phyloP scores from a whole-genome alignment of 1,140 invertebrate species.

The Neodiprion virginianus region DNA sequence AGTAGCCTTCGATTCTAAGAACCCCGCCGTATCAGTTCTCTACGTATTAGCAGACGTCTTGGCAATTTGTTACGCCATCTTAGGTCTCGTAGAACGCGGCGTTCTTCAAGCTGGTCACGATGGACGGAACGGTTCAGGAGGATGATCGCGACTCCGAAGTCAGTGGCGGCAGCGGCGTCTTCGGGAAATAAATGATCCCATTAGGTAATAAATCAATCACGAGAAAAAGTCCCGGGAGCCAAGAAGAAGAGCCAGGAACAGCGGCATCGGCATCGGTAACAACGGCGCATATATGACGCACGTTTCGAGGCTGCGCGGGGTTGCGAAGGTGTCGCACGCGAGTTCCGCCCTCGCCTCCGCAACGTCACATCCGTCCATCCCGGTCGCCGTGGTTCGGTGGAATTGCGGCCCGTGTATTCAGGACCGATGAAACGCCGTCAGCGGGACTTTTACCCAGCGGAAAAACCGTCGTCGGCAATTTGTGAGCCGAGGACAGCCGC shows the following conservation, averaged over 20 bases:
- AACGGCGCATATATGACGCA: neutral
- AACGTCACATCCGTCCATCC: neutral
- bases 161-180: slow-evolving; percentile 27
- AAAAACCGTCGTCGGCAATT: no score
- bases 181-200: slow-evolving; percentile 50
- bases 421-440: no score
- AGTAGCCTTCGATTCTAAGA: no score
- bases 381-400: neutral
- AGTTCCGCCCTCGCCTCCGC: neutral
- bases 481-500: no score
- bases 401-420: no score
- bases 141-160: neutral
- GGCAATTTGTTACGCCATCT: slow-evolving; percentile 51
- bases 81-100: slow-evolving; percentile 25
- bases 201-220: slow-evolving; percentile 54
- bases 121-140: slow-evolving; percentile 1
- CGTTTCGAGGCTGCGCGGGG: neutral
- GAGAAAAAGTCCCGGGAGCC: slow-evolving; percentile 42
- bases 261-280: neutral
- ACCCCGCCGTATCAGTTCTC: slow-evolving; percentile 9
- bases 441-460: no score
- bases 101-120: neutral
- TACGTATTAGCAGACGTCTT: slow-evolving; percentile 44
- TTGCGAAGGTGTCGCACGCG: neutral
- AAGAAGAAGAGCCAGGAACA: slow-evolving; percentile 19